Conservation (phyloP, 2,113 vertebrate genomes). For the Euleptes europaea region DNA sequence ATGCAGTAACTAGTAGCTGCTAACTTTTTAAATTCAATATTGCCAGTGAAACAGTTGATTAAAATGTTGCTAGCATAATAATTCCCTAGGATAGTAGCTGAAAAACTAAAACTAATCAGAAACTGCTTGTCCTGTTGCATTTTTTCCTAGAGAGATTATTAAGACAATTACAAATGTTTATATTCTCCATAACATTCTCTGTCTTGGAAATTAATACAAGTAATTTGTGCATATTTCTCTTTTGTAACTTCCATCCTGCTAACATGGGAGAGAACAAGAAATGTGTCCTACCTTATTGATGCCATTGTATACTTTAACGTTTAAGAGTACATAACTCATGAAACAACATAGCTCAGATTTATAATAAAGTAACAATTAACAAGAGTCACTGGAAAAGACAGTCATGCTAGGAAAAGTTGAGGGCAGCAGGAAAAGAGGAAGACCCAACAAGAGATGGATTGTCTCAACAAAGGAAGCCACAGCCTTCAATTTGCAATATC, state of each 20-base stretch:
- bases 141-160: constrained; percentile 23
- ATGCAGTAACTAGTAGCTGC: constrained; percentile 72
- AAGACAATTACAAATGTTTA: constrained; percentile 23
- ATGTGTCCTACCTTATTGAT: constrained; percentile 12
- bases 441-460: too few relatives aligned
- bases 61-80: constrained; percentile 65
- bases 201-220: constrained; percentile 22
- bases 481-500: too few relatives aligned
- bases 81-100: constrained; percentile 22
- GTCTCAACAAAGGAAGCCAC: too few relatives aligned
- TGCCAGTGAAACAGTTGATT: constrained; percentile 72
- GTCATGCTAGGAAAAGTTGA: too few relatives aligned
- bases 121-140: constrained; percentile 34
- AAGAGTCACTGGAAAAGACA: too few relatives aligned
- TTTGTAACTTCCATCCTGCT: not conserved
- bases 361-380: constrained; percentile 8
- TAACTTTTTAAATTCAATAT: constrained; percentile 76
- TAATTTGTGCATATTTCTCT: not conserved
- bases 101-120: constrained; percentile 40
- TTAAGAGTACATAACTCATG: not conserved
- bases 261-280: constrained; percentile 21
- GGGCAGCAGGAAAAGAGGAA: too few relatives aligned
- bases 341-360: not conserved
- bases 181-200: constrained; percentile 4
- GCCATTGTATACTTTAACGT: not conserved